Evolutionary conservation across 2,797 vertebrate genomes (phyloP), one percentile per base, ranked within the genome.

Genomic region (Lycodopsis pacificus): DNA sequence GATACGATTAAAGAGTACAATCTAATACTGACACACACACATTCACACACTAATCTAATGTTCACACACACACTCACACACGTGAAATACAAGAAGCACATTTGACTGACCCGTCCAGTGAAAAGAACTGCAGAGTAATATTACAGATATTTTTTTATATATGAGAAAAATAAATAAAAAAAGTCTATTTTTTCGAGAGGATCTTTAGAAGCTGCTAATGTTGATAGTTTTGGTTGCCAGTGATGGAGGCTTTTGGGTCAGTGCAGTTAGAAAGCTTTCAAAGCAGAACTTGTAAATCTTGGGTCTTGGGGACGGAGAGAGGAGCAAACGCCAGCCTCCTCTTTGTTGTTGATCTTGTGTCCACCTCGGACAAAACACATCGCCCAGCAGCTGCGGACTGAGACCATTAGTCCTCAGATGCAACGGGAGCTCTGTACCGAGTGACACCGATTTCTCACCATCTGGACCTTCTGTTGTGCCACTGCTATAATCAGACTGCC

Each of bases 151-250:
- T 87, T 92, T 89, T 93, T 89, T 88, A 86, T 88, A 84, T 83
- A 65, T 83, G 34, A 66, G 49, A 46, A 74, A 57, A 56, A 66
- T 68, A 80, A 64, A 66, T 61, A 71, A 46, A 80, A 80, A 86
- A 72, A 82, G 61, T 92, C 65, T 90, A 91, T 92, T 92, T 93
- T 62, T 64, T 64, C 77, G 79, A 85, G 83, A 90, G 80, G 77
- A 92, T 73, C 88, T 91, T 75, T 94, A 93, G 92, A 94, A 94
- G 95, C 95, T 96, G 95, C 95, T 96, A 95, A 94, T 90, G 77
- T 91, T 88, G 73, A 91, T 93, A 81, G 87, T 91, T 83, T 76
- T 77, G 51, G 51, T 68, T 66, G 87, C 74, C 85, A 5, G 80
- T 79, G 59, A 85, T 75, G 80, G 86, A 88, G 77, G 79, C 73